Evolutionary conservation across 2,113 vertebrate genomes (phyloP), one percentile per base, ranked within the genome.

Genomic region (Colossoma macropomum): DNA sequence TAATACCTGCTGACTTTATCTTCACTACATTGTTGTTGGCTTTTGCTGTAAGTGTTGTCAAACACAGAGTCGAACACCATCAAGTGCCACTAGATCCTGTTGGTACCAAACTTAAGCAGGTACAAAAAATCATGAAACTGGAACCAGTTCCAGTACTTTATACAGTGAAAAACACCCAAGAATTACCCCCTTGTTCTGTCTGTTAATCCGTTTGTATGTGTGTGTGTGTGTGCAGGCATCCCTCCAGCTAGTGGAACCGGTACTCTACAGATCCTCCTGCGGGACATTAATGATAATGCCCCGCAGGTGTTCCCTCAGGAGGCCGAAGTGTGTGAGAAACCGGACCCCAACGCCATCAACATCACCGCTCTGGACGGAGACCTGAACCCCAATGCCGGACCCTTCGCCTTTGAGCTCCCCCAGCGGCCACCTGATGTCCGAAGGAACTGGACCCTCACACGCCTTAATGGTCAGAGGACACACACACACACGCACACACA

Each of bases 261-360:
- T 19, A 99, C 97, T 0, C 93, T 99, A 77, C 97, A 99, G 89
- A 97, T 99, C 89, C 90, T 93, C 87, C 93, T 99, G 88, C 92
- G 96, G 89, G 98, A 99, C 89, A 96, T 99, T 90, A 99, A 99
- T 59, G 98, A 99, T 92, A 99, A 99, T 45, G 97, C 98, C 11
- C 98, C 98, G 6, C 95, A 94, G 87, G 96, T 99, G 70, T 95
- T 95, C 89, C 98, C 98, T 0, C 95, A 95, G 85, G 97, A 98
- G 92, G 95, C 95, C 0, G 96, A 97, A 32, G 95, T 97, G 34
- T 99, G 98, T 59, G 95, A 99, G 92, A 97, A 96, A 0, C 93
- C 97, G 0, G 96, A 98, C 70, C 97, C 96, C 79, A 99, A 97
- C 1, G 95, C 95, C 89, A 97, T 98, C 91, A 99, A 99, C 91